Percentiles rank a stretch among this genome's conserved stretches.
These are phyloP conservation scores for Cylloceria caligata DNA, from an alignment of 2,888 invertebrate genomes.

Conservation along the genomic window DNA sequence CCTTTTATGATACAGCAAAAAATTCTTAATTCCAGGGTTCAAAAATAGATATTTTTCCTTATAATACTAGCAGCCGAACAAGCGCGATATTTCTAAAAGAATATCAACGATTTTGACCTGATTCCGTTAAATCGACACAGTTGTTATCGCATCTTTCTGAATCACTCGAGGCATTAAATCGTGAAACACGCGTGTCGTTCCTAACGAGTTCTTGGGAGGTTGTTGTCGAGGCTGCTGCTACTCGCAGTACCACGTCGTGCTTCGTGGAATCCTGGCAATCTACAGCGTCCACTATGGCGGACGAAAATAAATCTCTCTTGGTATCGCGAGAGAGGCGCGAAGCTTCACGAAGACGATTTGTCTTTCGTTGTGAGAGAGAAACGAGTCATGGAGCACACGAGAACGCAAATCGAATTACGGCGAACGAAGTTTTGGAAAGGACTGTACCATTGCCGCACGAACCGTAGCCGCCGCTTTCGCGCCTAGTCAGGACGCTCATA, in stretches of 20 bases:
- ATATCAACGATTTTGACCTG: no score
- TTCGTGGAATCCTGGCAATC: constrained; percentile 42
- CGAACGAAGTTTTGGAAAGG: not conserved
- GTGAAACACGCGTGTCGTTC: not conserved
- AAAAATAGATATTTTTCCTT: no score
- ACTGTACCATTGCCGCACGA: no score
- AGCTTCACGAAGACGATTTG: constrained; percentile 28
- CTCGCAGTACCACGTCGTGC: not conserved
- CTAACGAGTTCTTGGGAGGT: constrained; percentile 43
- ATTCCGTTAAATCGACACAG: not conserved
- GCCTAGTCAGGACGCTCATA: no score
- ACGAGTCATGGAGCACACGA: not conserved
- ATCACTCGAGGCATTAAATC: not conserved
- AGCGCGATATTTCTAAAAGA: no score
- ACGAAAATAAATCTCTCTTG: constrained; percentile 47
- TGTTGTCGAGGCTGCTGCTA: not conserved
- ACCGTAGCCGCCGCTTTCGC: no score
- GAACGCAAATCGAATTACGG: constrained; percentile 1
- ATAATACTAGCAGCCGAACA: no score
- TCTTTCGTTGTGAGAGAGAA: constrained; percentile 6
- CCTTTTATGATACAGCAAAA: no score
- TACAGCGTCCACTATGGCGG: constrained; percentile 33
- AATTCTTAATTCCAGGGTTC: no score
- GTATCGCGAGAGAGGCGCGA: constrained; percentile 36
- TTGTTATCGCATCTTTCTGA: constrained; percentile 3